These are phyloP conservation scores for Dysidea cf. avara DNA, from an alignment of 37 sponge, comb jelly and placozoan species.

Conservation along the genomic window DNA sequence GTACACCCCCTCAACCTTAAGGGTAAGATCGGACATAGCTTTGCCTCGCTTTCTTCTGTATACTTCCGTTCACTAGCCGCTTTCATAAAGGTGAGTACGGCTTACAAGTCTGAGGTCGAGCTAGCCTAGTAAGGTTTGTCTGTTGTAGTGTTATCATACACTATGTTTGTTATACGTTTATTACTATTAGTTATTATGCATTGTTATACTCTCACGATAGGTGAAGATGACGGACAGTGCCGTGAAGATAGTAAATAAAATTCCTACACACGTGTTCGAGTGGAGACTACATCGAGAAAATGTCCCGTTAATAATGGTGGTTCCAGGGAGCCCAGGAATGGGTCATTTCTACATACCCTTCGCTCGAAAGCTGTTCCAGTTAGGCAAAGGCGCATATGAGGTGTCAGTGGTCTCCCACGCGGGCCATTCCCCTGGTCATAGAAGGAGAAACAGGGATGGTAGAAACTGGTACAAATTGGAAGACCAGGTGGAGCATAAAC, in stretches of 20 bases:
- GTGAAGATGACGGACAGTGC: no score
- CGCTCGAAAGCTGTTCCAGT: slow-evolving; percentile 40
- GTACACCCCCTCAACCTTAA: no score
- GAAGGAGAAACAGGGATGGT: slow-evolving; percentile 5
- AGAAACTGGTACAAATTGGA: slow-evolving; percentile 56
- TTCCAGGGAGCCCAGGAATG: slow-evolving; percentile 83
- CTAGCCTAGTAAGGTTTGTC: no score
- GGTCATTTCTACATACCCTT: slow-evolving; percentile 76
- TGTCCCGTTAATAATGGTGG: slow-evolving; percentile 25
- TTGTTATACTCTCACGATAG: no score
- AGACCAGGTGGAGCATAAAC: slow-evolving; percentile 78
- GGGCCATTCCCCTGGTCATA: slow-evolving; percentile 70
- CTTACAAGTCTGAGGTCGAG: no score
- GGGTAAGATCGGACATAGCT: no score
- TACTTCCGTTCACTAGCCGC: no score
- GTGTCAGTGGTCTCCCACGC: slow-evolving; percentile 72
- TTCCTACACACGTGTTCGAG: slow-evolving; percentile 62
- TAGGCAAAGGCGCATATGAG: slow-evolving; percentile 27
- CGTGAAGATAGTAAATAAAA: slow-evolving; percentile 12
- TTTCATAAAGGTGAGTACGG: no score
- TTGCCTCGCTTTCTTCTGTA: no score
- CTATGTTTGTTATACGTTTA: no score
- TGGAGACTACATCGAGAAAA: background rate
- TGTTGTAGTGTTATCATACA: no score
- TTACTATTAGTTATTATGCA: no score